These are phyloP conservation scores for Thaleichthys pacificus DNA, from an alignment of 2,797 vertebrate species.

Conservation along the genomic window DNA sequence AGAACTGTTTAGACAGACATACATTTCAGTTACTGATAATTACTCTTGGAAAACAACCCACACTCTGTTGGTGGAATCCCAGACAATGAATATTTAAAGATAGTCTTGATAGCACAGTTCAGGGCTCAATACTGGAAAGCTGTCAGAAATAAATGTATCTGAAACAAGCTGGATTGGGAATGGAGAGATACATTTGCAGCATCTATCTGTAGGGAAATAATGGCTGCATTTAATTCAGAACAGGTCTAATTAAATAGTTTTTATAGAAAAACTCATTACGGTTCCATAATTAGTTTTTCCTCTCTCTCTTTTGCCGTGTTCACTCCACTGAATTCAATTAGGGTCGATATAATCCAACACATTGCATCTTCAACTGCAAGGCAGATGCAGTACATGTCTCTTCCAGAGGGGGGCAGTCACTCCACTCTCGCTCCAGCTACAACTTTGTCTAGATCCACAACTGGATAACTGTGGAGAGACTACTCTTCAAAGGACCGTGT, in stretches of 20 bases:
- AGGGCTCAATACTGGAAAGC: constrained; percentile 41
- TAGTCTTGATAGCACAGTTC: constrained; percentile 11
- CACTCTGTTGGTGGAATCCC: background rate
- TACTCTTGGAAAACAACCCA: background rate
- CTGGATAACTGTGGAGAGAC: constrained; percentile 1
- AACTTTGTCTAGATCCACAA: constrained; percentile 2
- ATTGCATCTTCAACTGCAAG: constrained; percentile 22
- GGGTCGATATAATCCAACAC: constrained; percentile 18
- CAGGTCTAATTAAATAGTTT: constrained; percentile 45
- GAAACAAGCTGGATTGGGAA: background rate
- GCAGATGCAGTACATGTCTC: constrained; percentile 9
- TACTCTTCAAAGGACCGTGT: constrained; percentile 24
- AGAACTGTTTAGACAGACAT: background rate
- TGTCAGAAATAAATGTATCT: constrained; percentile 26
- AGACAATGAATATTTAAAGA: constrained; percentile 26
- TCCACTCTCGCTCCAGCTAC: constrained; percentile 5
- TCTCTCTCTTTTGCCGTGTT: constrained; percentile 16
- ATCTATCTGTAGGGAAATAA: constrained; percentile 24
- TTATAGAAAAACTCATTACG: constrained; percentile 49
- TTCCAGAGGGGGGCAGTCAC: constrained; percentile 45
- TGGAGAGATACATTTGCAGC: constrained; percentile 18
- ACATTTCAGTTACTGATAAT: constrained; percentile 5
- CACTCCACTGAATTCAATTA: constrained; percentile 30
- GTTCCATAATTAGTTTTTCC: constrained; percentile 40
- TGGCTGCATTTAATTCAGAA: constrained; percentile 27